Evolutionary conservation across 2,888 invertebrate genomes (phyloP), one percentile per base, ranked within the genome.

Genomic region (Eledone cirrhosa): DNA sequence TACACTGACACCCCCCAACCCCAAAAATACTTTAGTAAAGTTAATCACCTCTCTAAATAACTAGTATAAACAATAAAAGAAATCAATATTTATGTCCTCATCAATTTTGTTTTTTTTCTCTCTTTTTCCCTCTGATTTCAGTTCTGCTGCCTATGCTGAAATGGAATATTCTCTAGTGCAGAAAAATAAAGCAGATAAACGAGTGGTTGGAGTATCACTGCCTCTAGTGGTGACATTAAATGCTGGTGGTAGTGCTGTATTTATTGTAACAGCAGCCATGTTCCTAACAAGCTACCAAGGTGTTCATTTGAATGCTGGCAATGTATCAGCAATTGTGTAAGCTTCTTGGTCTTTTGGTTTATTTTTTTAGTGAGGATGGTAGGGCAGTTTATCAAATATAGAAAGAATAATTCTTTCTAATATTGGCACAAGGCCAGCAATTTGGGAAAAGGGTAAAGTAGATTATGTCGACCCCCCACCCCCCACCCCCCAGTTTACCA

Each of bases 111-210:
- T 31, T 11, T 33, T 27, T 72, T 16, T 31, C 31, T 72, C 24
- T 24, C 29, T 65, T n/a, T 77, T 77, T 27, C 24, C 29, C 11
- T 69, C 78, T 59, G 77, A 77, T 81, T 80, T 5, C 83, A 88
- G 89, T 48, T 87, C 88, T 8, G 86, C 87, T 2, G 88, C 88
- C 7, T 85, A 88, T 29, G 88, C 89, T 5, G 88, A 89, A 77
- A 88, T 89, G 87, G 75, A 86, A 67, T 69, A 84, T 4, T 82
- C 85, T 1, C 86, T 87, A 78, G 86, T 87, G 72, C 84, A 82
- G 14, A 84, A 83, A 27, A 84, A 87, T 78, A 83, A 83, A 33
- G 85, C 88, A 11, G 88, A 88, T 79, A 82, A 83, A 41, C 53
- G 87, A 29, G 84, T 89, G 3, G 80, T 86, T 0, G 80, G 86